These are phyloP conservation scores for Drosophila burlai DNA, from an alignment of 1,140 invertebrate genomes.

Conservation along the genomic window DNA sequence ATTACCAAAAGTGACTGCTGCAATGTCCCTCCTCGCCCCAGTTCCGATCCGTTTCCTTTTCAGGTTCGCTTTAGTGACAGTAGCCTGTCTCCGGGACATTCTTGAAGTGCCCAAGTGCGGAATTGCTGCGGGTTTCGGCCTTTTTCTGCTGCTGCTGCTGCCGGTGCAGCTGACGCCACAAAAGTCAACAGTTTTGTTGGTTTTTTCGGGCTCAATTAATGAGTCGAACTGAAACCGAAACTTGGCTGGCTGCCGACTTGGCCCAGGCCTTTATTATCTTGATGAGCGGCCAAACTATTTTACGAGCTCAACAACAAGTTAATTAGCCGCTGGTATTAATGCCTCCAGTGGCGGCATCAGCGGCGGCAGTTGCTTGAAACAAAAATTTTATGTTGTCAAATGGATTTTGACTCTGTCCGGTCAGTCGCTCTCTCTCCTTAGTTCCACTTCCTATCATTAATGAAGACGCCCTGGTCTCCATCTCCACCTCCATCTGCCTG, in stretches of 20 bases:
- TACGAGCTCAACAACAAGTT: conserved; percentile 83
- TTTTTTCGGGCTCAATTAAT: conserved; percentile 60
- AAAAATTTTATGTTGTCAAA: conserved; percentile 76
- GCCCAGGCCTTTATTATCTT: conserved; percentile 73
- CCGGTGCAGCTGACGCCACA: conserved; percentile 65
- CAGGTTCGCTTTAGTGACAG: conserved; percentile 20
- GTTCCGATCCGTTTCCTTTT: conserved; percentile 25
- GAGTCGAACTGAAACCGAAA: conserved; percentile 54
- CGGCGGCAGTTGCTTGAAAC: conserved; percentile 66
- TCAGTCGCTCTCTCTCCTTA: conserved; percentile 1
- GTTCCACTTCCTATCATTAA: conserved; percentile 62
- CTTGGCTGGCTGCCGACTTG: conserved; percentile 39
- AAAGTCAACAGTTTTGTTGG: conserved; percentile 39
- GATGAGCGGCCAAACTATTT: conserved; percentile 82
- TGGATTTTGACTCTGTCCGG: conserved; percentile 44
- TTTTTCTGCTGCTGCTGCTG: conserved; percentile 8
- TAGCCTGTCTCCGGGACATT: conserved; percentile 39
- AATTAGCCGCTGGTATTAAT: conserved; percentile 78
- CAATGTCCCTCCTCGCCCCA: conserved; percentile 25
- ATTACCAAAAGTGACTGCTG: conserved; percentile 79
- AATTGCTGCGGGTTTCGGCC: conserved; percentile 37
- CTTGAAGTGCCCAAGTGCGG: conserved; percentile 33
- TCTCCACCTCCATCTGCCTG: conserved; percentile 13
- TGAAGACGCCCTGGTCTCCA: conserved; percentile 52
- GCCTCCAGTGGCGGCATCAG: conserved; percentile 37